Evolutionary conservation across 2,888 invertebrate species (phyloP), one percentile per base, ranked within the genome.

Genomic region (Elgonia sp.): DNA sequence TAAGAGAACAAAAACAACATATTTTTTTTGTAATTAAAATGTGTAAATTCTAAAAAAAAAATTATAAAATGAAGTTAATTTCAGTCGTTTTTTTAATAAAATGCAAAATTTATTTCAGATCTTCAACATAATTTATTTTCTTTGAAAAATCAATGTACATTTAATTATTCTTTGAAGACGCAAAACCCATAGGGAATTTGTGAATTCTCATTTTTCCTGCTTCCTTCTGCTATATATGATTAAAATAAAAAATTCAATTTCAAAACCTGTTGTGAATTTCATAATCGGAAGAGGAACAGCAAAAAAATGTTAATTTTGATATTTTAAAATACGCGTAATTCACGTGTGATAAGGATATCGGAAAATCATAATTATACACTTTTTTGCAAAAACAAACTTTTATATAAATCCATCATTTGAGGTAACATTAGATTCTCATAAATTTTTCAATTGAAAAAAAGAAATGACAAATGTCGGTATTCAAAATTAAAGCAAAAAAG

Each of bases 81-180:
- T 29, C 5, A 29, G 3, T 5, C 29, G 29, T 29, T 29, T 29
- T n/a, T 29, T 29, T 29, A 29, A 14, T 46, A 7, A 10, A 1
- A 46, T 62, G 62, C n/a, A 37, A 62, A 37, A 62, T 62, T 62
- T 16, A 37, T 37, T 37, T 29, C 1, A 62, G 37, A 16, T 62
- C 7, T 69, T 14, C n/a, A 3, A 29, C n/a, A 50, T n/a, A 7
- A 29, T 29, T 69, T 16, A 12, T 69, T 29, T 50, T 21, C 50
- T 50, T 29, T 29, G 1, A 5, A 69, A 29, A 50, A 62, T 69
- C 69, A 50, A 50, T 46, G 16, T 20, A 50, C 69, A 69, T 50
- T 69, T 50, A 69, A 69, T 21, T 69, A 69, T 69, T 29, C 29
- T 21, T 69, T 69, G 50, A 50, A 50, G 16, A 69, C 21, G 18